A percentile compares a stretch with the other conserved stretches of the same genome.
phyloP scores from a whole-genome alignment of 2,113 vertebrate species.

The Sylvietta virens region DNA sequence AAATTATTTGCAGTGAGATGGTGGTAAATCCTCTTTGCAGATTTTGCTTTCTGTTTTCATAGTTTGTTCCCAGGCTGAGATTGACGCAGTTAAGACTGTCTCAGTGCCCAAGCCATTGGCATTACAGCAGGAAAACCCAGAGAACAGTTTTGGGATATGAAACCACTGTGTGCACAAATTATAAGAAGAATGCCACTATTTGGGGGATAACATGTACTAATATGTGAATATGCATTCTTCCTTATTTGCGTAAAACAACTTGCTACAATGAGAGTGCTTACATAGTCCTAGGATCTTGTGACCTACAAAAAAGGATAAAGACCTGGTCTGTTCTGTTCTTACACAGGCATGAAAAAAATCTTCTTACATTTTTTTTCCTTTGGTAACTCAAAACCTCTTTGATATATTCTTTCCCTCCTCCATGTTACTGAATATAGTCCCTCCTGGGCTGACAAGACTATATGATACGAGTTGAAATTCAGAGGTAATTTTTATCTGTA shows the following conservation, averaged over 20 bases:
- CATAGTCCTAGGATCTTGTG: background rate
- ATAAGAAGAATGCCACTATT: background rate
- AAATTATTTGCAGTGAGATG: background rate
- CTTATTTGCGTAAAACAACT: background rate
- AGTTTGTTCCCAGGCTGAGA: background rate
- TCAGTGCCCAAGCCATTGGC: background rate
- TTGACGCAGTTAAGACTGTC: background rate
- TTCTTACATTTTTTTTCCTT: background rate
- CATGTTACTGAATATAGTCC: background rate
- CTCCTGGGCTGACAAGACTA: background rate
- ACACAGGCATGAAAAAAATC: background rate
- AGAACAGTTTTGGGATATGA: background rate
- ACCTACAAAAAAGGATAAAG: slow-evolving; percentile 2
- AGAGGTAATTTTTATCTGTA: background rate
- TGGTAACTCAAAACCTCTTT: background rate
- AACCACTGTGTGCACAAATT: background rate
- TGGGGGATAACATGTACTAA: background rate
- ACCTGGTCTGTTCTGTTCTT: background rate
- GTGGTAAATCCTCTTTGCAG: slow-evolving; percentile 13
- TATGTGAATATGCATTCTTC: background rate
- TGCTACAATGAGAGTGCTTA: background rate
- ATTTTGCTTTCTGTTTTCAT: slow-evolving; percentile 3
- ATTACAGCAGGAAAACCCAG: background rate
- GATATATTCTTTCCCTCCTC: background rate
- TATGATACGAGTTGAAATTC: background rate